Percentiles rank a stretch among this genome's conserved stretches.
Conservation (phyloP, 2,888 invertebrate genomes). For the Cephonodes hylas region DNA sequence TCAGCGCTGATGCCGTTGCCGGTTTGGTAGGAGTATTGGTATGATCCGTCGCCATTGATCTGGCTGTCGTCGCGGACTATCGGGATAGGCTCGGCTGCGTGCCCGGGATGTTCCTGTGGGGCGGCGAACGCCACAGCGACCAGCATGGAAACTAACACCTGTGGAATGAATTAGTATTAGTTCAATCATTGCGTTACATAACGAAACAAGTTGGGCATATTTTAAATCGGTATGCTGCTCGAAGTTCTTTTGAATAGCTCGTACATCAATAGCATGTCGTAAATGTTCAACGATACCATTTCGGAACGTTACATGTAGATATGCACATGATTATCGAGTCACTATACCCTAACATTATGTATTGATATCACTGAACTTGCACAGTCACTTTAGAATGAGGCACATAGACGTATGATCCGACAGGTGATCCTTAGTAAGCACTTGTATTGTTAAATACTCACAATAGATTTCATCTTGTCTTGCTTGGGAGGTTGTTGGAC, state of each 20-base stretch:
- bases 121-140: conserved; percentile 60
- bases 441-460: conserved; percentile 44
- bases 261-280: conserved; percentile 20
- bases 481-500: conserved; percentile 44
- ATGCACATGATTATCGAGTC: neutral
- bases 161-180: conserved; percentile 20
- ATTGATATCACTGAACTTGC: conserved; percentile 32
- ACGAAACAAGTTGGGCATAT: neutral
- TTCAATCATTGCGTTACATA: neutral
- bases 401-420: neutral
- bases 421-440: conserved; percentile 17
- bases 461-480: conserved; percentile 72
- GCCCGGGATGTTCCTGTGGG: conserved; percentile 60
- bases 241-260: conserved; percentile 27
- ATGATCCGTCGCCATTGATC: conserved; percentile 83
- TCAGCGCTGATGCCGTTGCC: conserved; percentile 84
- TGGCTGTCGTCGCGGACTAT: conserved; percentile 82
- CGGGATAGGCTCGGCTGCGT: conserved; percentile 55
- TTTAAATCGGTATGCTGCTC: neutral
- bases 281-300: neutral
- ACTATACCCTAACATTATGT: neutral
- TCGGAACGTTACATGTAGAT: neutral
- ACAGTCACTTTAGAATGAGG: neutral
- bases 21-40: conserved; percentile 83
- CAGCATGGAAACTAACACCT: conserved; percentile 65